These are phyloP conservation scores for Pangasius macronema DNA, from an alignment of 2,797 vertebrate species.

Conservation along the genomic window DNA sequence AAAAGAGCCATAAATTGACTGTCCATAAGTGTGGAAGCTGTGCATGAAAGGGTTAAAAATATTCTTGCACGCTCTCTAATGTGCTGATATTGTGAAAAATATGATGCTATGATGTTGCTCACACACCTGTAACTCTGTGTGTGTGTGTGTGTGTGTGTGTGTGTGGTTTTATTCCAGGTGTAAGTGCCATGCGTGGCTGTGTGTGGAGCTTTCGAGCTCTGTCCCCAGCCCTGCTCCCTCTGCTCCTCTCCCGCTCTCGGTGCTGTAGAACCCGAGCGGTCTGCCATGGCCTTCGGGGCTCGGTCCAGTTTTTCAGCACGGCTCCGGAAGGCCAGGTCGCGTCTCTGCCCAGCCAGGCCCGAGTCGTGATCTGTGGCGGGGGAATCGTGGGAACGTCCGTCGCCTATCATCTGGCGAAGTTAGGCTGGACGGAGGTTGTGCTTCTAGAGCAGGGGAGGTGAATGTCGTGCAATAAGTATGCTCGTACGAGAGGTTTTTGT, in stretches of 20 bases:
- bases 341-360: conserved; percentile 83
- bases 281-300: conserved; percentile 65
- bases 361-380: conserved; percentile 93
- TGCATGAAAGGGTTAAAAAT: neutral
- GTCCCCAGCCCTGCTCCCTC: conserved; percentile 77
- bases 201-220: conserved; percentile 73
- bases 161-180: conserved; percentile 29
- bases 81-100: too few relatives aligned
- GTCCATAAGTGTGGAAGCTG: neutral
- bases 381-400: conserved; percentile 92
- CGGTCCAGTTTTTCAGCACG: conserved; percentile 59
- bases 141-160: conserved; percentile 61
- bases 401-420: conserved; percentile 92
- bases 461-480: conserved; percentile 46
- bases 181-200: conserved; percentile 74
- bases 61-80: neutral
- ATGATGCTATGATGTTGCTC: neutral
- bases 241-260: conserved; percentile 68
- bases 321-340: conserved; percentile 64
- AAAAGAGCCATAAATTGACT: neutral
- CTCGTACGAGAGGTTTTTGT: neutral
- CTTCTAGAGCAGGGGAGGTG: conserved; percentile 97
- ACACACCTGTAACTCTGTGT: neutral
- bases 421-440: conserved; percentile 92
- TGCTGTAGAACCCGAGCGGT: conserved; percentile 62